phyloP scores from a whole-genome alignment of 2,888 invertebrate species.

The Amphiduros pacificus region DNA sequence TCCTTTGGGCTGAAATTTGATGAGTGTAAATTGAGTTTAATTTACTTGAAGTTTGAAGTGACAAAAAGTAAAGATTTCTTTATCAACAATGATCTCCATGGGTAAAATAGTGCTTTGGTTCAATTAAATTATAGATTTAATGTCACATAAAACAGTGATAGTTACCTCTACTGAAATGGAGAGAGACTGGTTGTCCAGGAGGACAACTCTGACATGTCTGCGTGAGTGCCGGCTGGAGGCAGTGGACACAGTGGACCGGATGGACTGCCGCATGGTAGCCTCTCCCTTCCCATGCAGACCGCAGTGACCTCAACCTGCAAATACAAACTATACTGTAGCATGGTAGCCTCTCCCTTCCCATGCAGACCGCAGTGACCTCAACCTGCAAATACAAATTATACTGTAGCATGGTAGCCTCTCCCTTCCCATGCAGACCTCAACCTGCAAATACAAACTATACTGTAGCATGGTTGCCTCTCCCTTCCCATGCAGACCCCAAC shows the following conservation, averaged over 20 bases:
- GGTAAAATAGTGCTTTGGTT: not conserved
- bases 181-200: constrained; percentile 27
- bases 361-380: too few species aligned
- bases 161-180: constrained; percentile 28
- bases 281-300: constrained; percentile 20
- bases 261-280: constrained; percentile 24
- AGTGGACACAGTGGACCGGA: constrained; percentile 23
- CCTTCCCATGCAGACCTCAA: too few species aligned
- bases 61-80: not conserved
- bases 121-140: not conserved
- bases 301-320: constrained; percentile 21
- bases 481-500: too few species aligned
- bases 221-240: constrained; percentile 12
- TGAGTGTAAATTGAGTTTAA: not conserved
- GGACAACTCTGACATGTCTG: constrained; percentile 27
- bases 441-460: too few species aligned
- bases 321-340: too few species aligned
- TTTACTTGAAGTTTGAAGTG: not conserved
- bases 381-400: too few species aligned
- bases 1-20: constrained; percentile 64
- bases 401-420: too few species aligned
- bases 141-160: not conserved
- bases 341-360: too few species aligned
- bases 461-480: too few species aligned
- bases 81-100: not conserved